phyloP scores from a whole-genome alignment of 2,888 invertebrate species.

The Rhamnusium bicolor region DNA sequence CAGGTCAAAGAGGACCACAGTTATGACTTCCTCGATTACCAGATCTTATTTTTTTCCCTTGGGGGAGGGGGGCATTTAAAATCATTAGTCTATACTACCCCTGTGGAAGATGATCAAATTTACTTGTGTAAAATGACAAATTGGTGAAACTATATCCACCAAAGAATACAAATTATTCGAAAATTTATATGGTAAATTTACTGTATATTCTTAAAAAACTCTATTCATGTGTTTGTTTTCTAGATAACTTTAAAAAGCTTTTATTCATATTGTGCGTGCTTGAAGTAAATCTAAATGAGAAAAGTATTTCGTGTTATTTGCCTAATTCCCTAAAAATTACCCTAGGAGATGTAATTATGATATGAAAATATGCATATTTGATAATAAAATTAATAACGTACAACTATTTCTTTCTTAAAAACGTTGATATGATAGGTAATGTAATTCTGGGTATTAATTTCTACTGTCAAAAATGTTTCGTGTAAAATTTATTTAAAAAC shows the following conservation, averaged over 20 bases:
- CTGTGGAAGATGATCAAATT: too few species aligned
- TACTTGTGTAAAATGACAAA: not conserved
- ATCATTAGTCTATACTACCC: too few species aligned
- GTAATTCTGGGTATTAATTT: not conserved
- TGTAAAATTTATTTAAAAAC: not conserved
- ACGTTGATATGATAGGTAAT: not conserved
- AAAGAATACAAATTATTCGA: not conserved
- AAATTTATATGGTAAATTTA: not conserved
- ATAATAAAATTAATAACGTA: not conserved
- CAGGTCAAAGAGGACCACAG: too few species aligned
- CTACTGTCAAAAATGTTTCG: not conserved
- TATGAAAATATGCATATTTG: not conserved
- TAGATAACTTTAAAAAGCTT: not conserved
- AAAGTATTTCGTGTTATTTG: not conserved
- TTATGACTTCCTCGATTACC: too few species aligned
- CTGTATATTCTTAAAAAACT: not conserved
- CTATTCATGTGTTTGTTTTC: not conserved
- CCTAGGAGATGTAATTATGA: not conserved
- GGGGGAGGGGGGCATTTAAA: too few species aligned
- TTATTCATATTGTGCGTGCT: not conserved
- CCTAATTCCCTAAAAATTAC: not conserved
- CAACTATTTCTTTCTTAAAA: not conserved
- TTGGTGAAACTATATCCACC: not conserved
- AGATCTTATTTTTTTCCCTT: too few species aligned
- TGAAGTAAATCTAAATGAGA: not conserved